These are phyloP conservation scores for Germaria angustata DNA, from an alignment of 2,888 invertebrate species.

Conservation along the genomic window DNA sequence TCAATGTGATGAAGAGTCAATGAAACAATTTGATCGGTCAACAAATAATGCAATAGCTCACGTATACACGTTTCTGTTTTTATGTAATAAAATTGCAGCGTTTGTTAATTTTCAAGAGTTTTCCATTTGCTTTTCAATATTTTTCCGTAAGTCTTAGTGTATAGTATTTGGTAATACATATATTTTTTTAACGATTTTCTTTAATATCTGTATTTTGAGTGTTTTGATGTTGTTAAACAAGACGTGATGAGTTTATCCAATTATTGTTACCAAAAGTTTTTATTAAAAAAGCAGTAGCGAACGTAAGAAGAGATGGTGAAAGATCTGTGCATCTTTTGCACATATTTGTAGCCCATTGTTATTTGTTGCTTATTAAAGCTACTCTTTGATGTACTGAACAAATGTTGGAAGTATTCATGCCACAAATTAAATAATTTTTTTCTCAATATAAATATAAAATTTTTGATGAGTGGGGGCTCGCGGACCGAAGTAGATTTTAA, in stretches of 20 bases:
- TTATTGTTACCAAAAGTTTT: not conserved
- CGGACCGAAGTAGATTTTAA: not conserved
- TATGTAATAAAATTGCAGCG: slow-evolving; percentile 61
- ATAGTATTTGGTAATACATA: not conserved
- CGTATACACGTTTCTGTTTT: slow-evolving; percentile 66
- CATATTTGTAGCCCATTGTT: not conserved
- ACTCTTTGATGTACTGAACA: not conserved
- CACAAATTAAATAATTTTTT: not conserved
- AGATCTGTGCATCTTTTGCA: not conserved
- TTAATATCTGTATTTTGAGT: slow-evolving; percentile 8
- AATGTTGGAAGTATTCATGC: not conserved
- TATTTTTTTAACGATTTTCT: not conserved
- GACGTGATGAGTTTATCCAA: slow-evolving; percentile 38
- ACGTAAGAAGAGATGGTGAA: not conserved
- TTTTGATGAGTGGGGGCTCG: not conserved
- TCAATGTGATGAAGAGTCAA: slow-evolving; percentile 37
- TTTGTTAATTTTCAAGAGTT: slow-evolving; percentile 24
- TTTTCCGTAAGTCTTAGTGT: not conserved
- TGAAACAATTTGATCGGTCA: slow-evolving; percentile 51
- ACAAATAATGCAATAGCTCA: slow-evolving; percentile 27
- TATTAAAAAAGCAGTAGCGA: not conserved
- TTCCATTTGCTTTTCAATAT: slow-evolving; percentile 1
- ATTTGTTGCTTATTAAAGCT: not conserved
- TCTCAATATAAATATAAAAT: not conserved
- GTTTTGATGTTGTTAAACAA: slow-evolving; percentile 43